Evolutionary conservation across 64 coral and sea anemone genomes (phyloP), one percentile per base, ranked within the genome.

Genomic region (Cladopsammia gracilis): DNA sequence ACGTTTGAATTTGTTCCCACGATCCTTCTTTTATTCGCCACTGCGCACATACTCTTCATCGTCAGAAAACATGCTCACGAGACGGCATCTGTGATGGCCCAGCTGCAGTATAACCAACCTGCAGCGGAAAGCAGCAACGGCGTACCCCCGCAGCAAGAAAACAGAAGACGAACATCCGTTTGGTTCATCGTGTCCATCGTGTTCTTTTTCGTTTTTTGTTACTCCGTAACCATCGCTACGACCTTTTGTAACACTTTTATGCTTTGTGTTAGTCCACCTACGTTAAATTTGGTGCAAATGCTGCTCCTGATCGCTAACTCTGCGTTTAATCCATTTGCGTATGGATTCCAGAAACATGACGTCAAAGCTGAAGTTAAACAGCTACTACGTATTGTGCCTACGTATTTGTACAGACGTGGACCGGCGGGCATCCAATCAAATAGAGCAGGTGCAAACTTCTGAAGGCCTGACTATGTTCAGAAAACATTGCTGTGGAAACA

Each of bases 271-370:
- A 0, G 0, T 44, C 23, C 51, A 62, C 3, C 0, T 6, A 8
- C 59, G 16, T 46, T 82, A 18, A 0, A 59, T 6, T 25, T 7
- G 15, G 58, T 13, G 12, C 34, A 82, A 46, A 15, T 14, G 10
- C 14, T 82, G 9, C 59, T 82, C 2, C 14, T 82, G 6, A 64
- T 23, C 59, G 79, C 58, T 16, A 82, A 82, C 43, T 82, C 79
- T 1, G 79, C 59, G 42, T 82, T 82, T 22, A 82, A 82, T 14
- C 79, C 79, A 0, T 48, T 82, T 24, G 79, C 59, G 1, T 82
- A 82, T 10, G 60, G 18, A 45, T 43, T 82, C 34, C 79, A 65
- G 34, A 82, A 82, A 44, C 25, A 48, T 48, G 79, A 82, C 79
- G n/a, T 82, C 16, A 82, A 82, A 61, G 19, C 9, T 34, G 79